phyloP scores from a whole-genome alignment of 2,797 vertebrate species.

The Artibeus lituratus region DNA sequence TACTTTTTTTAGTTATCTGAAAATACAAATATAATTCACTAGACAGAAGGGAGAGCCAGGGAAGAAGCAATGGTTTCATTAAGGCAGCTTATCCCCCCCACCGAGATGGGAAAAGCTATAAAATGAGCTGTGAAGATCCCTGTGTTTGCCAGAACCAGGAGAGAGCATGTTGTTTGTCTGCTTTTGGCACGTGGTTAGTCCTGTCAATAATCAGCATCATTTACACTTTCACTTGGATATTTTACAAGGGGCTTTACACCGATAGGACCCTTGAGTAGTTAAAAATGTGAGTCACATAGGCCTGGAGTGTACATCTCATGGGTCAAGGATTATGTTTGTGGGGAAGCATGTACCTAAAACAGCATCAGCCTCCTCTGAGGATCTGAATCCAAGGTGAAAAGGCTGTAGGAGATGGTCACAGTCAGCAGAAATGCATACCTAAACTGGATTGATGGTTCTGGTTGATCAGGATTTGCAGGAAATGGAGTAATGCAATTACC shows the following conservation, averaged over 20 bases:
- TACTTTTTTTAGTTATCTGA: not conserved
- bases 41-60: not conserved
- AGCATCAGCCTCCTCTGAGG: rapidly evolving
- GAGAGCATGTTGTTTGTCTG: too few relatives aligned
- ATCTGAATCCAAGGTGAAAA: not conserved
- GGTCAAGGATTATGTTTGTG: not conserved
- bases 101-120: not conserved
- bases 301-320: not conserved
- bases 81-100: not conserved
- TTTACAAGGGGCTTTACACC: not conserved
- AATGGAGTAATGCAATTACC: conserved; percentile 10
- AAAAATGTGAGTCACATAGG: not conserved
- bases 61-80: not conserved
- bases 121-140: not conserved
- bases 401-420: not conserved
- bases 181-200: not conserved
- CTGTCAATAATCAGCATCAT: not conserved
- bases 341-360: not conserved
- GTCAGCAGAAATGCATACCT: rapidly evolving
- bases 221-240: not conserved
- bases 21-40: not conserved
- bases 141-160: not conserved
- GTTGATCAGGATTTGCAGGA: conserved; percentile 17
- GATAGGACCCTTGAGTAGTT: not conserved
- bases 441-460: not conserved